A percentile compares a stretch with the other conserved stretches of the same genome.
phyloP scores from a whole-genome alignment of 2,113 vertebrate species.

The Tragelaphus imberbis region DNA sequence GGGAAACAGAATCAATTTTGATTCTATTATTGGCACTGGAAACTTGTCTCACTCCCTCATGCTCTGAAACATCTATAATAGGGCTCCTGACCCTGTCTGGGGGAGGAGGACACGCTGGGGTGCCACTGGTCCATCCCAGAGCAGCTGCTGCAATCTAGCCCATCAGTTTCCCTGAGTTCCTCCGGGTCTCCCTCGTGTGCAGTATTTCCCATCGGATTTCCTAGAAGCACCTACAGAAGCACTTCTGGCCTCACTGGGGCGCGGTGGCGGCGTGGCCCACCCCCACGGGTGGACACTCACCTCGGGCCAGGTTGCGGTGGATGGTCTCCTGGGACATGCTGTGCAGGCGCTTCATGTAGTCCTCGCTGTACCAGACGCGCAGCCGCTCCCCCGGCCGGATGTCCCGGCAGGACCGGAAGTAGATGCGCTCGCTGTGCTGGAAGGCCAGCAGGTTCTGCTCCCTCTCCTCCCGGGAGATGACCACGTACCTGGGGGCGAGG shows the following conservation, averaged over 20 bases:
- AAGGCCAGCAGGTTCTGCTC: constrained; percentile 94
- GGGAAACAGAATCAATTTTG: neutral
- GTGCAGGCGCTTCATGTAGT: constrained; percentile 92
- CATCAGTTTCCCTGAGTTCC: neutral
- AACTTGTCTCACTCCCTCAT: neutral
- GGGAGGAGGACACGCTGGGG: neutral
- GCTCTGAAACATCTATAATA: neutral
- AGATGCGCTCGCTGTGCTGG: constrained; percentile 90
- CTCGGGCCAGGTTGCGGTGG: constrained; percentile 85
- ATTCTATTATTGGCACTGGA: neutral
- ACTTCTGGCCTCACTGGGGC: neutral
- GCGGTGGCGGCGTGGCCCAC: fast-evolving
- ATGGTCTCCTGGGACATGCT: constrained; percentile 90
- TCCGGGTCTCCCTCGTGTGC: fast-evolving
- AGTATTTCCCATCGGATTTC: neutral
- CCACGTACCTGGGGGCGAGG: constrained; percentile 85
- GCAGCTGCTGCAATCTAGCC: neutral
- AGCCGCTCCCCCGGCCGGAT: constrained; percentile 88
- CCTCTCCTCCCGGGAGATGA: constrained; percentile 88
- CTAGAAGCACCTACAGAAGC: neutral
- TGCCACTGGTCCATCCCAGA: no score
- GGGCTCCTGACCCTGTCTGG: neutral
- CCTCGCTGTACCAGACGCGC: constrained; percentile 94
- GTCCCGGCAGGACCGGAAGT: constrained; percentile 89
- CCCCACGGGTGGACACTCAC: constrained; percentile 75